Evolutionary conservation across 1,140 invertebrate species (phyloP).

Genomic region (Drosophila azteca): DNA sequence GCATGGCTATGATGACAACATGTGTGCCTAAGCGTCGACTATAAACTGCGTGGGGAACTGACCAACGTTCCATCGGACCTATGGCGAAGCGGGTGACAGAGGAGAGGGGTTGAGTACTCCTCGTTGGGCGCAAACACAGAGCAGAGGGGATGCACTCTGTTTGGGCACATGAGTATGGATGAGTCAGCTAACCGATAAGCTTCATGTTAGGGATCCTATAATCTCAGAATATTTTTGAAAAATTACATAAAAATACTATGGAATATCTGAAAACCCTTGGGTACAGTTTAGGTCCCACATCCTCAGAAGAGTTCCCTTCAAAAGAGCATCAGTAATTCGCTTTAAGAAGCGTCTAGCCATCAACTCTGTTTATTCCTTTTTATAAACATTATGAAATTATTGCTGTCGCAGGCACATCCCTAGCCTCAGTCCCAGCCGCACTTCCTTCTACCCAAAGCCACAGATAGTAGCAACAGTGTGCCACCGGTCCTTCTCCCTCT

Average conservation of each 20-base stretch:
- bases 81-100: background rate
- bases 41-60: conserved; percentile 54
- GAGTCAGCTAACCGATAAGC: conserved; percentile 31
- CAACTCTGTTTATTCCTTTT: conserved; percentile 37
- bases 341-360: background rate
- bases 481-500: background rate
- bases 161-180: conserved; percentile 5
- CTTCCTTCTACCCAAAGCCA: background rate
- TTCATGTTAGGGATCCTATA: conserved; percentile 7
- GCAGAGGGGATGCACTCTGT: conserved; percentile 5
- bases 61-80: conserved; percentile 18
- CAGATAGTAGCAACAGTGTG: conserved; percentile 29
- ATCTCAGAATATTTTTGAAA: too few species aligned
- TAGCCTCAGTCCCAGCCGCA: background rate
- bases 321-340: conserved; percentile 21
- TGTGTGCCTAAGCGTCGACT: conserved; percentile 65
- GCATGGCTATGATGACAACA: conserved; percentile 65
- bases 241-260: too few species aligned
- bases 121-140: background rate
- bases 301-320: background rate
- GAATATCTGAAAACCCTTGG: too few species aligned
- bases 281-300: too few species aligned
- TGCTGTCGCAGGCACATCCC: conserved; percentile 60
- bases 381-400: conserved; percentile 67
- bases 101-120: conserved; percentile 38